Base-by-base conservation (phyloP, 2,113 vertebrate genomes). In the Ornithorhynchus anatinus region DNA sequence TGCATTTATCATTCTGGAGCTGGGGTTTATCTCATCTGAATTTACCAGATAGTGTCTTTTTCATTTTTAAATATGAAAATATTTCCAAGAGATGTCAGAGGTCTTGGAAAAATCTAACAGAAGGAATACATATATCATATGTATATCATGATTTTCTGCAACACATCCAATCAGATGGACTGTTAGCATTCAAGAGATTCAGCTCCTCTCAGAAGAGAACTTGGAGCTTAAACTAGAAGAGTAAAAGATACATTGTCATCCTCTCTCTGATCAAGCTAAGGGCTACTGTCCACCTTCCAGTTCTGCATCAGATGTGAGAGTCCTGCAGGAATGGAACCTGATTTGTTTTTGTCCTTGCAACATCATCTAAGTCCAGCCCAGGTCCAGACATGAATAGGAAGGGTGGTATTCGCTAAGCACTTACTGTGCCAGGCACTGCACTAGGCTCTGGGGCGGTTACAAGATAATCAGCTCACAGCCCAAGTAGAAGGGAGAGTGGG, bases 201-300 rank as follows among this genome's bases (percentile, higher is more conserved):
- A 33, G 10, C 35, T 66, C 42, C 62, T 8, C 68, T 51, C 27
- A 1, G 17, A 59, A 33, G 14, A 25, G 20, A 48, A 39, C 14
- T 39, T 72, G 63, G 63, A 77, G 75, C 64, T 53, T 25, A 29
- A 47, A 50, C 52, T 47, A 73, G 71, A 67, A 67, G 51, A 42
- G 22, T 52, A 35, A 78, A 68, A 25, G 10, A 81, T 83, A 66
- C 71, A 70, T 54, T 81, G 29, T 53, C 69, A 60, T 83, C 2
- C 3, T 53, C 68, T 74, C 63, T 53, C n/a, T n/a, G n/a, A n/a
- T 65, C 65, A 81, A 81, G 78, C 77, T 70, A 84, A 71, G 61
- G 74, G 63, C 42, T 67, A 23, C 75, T 61, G 37, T 71, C 69
- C 67, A 68, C 59, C 47, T 61, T 73, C 80, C 74, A 50, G 67